A percentile compares a stretch with the other conserved stretches of the same genome.
Conservation (phyloP, 2,888 invertebrate species). For the Pachycephus smyrnensis region DNA sequence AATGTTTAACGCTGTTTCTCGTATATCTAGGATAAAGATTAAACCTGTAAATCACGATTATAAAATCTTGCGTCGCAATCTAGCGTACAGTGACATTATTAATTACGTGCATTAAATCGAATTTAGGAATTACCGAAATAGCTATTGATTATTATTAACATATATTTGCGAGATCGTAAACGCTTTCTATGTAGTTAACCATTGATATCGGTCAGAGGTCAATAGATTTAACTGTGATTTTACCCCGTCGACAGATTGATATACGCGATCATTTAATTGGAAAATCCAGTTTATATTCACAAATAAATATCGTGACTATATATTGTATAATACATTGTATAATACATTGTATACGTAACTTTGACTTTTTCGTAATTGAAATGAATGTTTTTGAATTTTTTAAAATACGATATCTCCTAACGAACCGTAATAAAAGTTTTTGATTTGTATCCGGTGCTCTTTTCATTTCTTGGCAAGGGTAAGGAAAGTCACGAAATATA, state of each 20-base stretch:
- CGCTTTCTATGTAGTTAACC: neutral
- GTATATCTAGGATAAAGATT: neutral
- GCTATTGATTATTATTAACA: neutral
- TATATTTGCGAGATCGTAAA: neutral
- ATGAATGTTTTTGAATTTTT: neutral
- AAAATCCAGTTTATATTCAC: neutral
- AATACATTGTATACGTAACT: neutral
- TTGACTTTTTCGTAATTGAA: neutral
- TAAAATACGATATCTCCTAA: neutral
- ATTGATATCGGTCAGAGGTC: neutral
- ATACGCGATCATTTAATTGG: neutral
- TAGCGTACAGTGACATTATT: neutral
- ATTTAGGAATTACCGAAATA: neutral
- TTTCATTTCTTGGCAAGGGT: neutral
- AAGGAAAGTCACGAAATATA: neutral
- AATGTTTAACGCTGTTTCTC: neutral
- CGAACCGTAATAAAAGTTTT: neutral
- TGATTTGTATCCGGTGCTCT: neutral
- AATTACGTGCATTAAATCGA: neutral
- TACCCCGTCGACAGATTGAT: neutral
- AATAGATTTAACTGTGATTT: neutral
- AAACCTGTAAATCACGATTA: neutral
- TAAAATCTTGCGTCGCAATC: neutral
- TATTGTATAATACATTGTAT: neutral
- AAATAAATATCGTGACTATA: neutral